These are phyloP conservation scores for Anguilla megastoma DNA, from an alignment of 2,797 vertebrate species.

Conservation along the genomic window DNA sequence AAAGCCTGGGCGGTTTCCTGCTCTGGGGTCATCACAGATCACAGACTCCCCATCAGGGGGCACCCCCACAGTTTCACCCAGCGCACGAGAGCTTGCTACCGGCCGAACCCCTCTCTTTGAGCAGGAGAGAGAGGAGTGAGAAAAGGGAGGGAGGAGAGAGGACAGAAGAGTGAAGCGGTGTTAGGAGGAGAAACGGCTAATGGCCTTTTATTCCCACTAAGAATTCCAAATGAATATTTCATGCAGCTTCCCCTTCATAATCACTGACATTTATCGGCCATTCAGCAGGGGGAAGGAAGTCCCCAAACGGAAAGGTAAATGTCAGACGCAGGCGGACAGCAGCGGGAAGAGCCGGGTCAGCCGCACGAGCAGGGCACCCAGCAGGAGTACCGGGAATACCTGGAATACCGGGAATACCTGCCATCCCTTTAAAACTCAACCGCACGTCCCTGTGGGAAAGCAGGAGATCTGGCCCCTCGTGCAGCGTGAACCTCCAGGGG, in stretches of 20 bases:
- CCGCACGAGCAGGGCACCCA: not conserved
- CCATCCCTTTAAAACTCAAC: no score
- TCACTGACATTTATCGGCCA: slow-evolving; percentile 38
- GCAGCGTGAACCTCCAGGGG: no score
- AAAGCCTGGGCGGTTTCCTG: slow-evolving; percentile 7
- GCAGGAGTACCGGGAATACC: not conserved
- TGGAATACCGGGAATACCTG: no score
- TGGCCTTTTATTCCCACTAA: slow-evolving; percentile 33
- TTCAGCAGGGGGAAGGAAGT: slow-evolving; percentile 35
- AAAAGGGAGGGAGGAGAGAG: not conserved
- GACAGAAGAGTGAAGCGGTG: not conserved
- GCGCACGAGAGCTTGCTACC: not conserved
- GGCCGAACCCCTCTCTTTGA: no score
- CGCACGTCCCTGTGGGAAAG: no score
- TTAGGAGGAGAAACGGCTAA: slow-evolving; percentile 16
- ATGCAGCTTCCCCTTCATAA: slow-evolving; percentile 33
- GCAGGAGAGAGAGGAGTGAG: no score
- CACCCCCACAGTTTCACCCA: not conserved
- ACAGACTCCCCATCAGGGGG: not conserved
- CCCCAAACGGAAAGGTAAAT: slow-evolving; percentile 23
- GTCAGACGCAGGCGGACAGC: slow-evolving; percentile 21
- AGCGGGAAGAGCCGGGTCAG: not conserved
- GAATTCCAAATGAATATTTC: slow-evolving; percentile 41
- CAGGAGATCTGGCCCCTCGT: no score
- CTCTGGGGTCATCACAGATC: slow-evolving; percentile 14